Base-by-base conservation (phyloP, 2,888 invertebrate genomes). In the Parochlus steinenii region DNA sequence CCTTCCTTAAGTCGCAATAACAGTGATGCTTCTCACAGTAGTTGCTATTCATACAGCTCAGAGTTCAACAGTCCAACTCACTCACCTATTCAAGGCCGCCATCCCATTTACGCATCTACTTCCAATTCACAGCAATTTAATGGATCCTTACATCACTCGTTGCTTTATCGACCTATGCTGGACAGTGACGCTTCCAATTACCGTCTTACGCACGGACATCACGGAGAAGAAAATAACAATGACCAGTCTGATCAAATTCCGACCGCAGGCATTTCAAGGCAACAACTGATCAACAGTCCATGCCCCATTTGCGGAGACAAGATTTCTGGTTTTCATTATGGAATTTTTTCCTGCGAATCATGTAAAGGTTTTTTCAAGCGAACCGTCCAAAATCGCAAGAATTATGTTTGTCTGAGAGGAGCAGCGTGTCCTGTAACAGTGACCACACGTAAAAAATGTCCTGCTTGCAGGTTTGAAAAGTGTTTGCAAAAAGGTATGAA, bases 311-410 rank as follows among this genome's bases (percentile, higher is more conserved):
- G 92, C 56, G 89, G 87, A 3, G 92, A 92, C 60, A 86, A 89
- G 55, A 90, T 90, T 53, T 87, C 87, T 46, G 90, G 95, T 18
- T 95, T 93, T 62, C 95, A 95, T 60, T 95, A 95, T 58, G 95
- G 95, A 8, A 93, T 93, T 48, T 93, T 92, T 63, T 92, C 90
- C 8, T 95, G 95, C 62, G 95, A 95, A 55, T 89, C 89, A 14
- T 95, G 95, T 61, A 95, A 95, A 60, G 93, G 93, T 3, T 95
- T 95, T 64, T 95, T 95, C 65, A 95, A 95, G 60, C 69, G 95
- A 41, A 95, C 93, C 14, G 93, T 95, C 10, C 95, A 95, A 63
- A 95, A 95, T 56, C 74, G 92, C 46, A 95, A 95, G 64, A 87
- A 89, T 56, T 95, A 93, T 61, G 85, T 89, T 51, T 95, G 95